Conservation (phyloP, 1,140 invertebrate species). For the Caerostris darwini region DNA sequence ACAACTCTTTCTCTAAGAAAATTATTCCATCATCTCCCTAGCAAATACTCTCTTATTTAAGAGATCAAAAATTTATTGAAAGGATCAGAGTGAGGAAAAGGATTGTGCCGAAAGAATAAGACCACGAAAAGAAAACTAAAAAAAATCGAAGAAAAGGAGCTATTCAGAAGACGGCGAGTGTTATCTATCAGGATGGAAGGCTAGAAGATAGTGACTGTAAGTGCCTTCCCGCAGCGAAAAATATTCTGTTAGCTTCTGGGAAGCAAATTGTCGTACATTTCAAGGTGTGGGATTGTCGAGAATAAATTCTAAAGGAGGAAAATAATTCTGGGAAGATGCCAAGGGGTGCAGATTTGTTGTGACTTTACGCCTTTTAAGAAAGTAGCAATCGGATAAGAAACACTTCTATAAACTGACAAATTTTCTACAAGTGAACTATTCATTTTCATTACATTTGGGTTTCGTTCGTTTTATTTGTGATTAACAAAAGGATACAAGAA, state of each 20-base stretch:
- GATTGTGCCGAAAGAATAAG: conserved; percentile 16
- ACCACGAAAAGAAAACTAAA: not conserved
- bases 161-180: not conserved
- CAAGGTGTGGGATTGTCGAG: conserved; percentile 12
- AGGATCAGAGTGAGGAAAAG: not conserved
- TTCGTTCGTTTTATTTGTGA: no score
- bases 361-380: not conserved
- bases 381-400: not conserved
- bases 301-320: conserved; percentile 2
- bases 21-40: not conserved
- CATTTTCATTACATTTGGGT: not conserved
- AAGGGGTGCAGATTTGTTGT: not conserved
- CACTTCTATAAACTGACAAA: not conserved
- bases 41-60: conserved; percentile 28
- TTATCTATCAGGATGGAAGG: conserved; percentile 9
- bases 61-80: conserved; percentile 37
- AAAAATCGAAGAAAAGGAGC: not conserved
- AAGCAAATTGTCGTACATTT: conserved; percentile 33
- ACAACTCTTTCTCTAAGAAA: not conserved
- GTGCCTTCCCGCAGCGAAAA: conserved; percentile 9
- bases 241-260: conserved; percentile 32
- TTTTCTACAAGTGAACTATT: not conserved
- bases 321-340: conserved; percentile 17
- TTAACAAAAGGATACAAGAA: no score
- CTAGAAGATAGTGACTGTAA: not conserved